Evolutionary conservation across 92 coral and sea anemone genomes (phyloP).

Genomic region (Zoanthus solanderi): DNA sequence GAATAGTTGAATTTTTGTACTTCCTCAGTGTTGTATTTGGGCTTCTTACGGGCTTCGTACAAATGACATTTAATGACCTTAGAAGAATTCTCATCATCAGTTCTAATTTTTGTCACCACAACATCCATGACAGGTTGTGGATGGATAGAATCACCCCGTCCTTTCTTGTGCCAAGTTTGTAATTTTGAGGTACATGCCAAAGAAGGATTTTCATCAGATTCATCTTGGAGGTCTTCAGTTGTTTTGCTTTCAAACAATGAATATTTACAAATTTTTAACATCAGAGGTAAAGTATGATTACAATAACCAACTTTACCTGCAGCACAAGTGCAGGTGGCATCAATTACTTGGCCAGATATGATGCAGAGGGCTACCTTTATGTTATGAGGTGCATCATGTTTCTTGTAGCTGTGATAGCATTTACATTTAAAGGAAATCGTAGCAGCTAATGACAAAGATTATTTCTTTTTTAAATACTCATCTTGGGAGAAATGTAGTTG

Average conservation of each 20-base stretch:
- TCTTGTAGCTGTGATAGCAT: conserved; percentile 49
- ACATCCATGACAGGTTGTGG: conserved; percentile 50
- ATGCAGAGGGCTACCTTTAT: conserved; percentile 55
- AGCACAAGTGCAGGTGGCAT: conserved; percentile 31
- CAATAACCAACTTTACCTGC: not conserved
- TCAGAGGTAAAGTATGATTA: conserved; percentile 55
- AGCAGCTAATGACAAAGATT: conserved; percentile 11
- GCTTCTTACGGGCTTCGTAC: conserved; percentile 48
- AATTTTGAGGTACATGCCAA: conserved; percentile 53
- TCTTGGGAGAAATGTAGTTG: conserved; percentile 25
- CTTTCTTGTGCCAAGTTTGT: conserved; percentile 56
- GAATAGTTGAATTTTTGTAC: conserved; percentile 30
- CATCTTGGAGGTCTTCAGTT: conserved; percentile 50
- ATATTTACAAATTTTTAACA: conserved; percentile 59
- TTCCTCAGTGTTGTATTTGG: conserved; percentile 16
- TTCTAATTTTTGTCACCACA: conserved; percentile 45
- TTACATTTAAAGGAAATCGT: conserved; percentile 45
- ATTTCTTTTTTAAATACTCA: conserved; percentile 33
- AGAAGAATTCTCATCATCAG: conserved; percentile 51
- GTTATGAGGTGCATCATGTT: not conserved
- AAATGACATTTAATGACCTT: conserved; percentile 37
- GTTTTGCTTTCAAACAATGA: conserved; percentile 56
- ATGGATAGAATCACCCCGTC: conserved; percentile 46
- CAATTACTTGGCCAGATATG: conserved; percentile 44
- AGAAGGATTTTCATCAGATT: conserved; percentile 46